Percentiles rank a stretch among this genome's conserved stretches.
These are phyloP conservation scores for Dicrostonyx torquatus DNA, from an alignment of 2,797 vertebrate genomes.

Conservation along the genomic window DNA sequence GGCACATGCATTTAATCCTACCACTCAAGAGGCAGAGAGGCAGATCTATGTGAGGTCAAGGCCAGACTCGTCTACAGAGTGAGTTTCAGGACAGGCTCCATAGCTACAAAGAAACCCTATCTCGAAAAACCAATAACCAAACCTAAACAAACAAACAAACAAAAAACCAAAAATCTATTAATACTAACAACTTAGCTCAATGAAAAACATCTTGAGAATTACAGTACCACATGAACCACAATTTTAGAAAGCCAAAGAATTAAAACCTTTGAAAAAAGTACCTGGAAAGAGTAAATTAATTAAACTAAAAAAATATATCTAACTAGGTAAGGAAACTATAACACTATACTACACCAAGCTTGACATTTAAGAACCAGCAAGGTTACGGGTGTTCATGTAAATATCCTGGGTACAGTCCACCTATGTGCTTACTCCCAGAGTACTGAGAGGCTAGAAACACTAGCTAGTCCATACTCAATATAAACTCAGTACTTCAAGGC, in stretches of 20 bases:
- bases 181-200: constrained; percentile 1
- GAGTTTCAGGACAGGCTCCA: too few relatives aligned
- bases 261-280: constrained; percentile 27
- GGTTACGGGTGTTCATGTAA: not conserved
- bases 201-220: constrained; percentile 41
- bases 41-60: too few relatives aligned
- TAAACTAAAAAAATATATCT: constrained; percentile 8
- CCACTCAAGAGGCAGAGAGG: too few relatives aligned
- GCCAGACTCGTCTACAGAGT: too few relatives aligned
- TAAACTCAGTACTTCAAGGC: not conserved
- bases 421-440: not conserved
- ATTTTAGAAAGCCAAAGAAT: constrained; percentile 20
- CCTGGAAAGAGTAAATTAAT: not conserved
- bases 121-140: too few relatives aligned
- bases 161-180: not conserved
- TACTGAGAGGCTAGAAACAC: constrained; percentile 25
- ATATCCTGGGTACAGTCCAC: not conserved
- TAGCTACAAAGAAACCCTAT: too few relatives aligned
- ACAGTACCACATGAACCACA: not conserved
- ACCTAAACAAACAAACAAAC: too few relatives aligned
- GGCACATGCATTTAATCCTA: too few relatives aligned
- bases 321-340: constrained; percentile 32
- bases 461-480: constrained; percentile 29
- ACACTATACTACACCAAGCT: not conserved
- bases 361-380: constrained; percentile 38